Conservation (phyloP, 2,888 invertebrate species). For the Blera fallax region DNA sequence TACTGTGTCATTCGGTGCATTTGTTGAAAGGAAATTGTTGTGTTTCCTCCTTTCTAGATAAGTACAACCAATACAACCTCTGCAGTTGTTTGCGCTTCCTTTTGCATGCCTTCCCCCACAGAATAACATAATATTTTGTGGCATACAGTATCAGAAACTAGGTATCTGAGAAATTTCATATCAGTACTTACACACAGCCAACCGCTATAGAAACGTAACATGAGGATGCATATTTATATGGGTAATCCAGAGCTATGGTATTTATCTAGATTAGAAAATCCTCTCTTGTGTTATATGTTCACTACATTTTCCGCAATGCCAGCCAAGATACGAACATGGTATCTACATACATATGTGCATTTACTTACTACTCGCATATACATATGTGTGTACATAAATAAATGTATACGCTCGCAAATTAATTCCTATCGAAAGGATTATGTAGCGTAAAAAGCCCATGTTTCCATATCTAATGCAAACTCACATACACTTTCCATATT, state of each 20-base stretch:
- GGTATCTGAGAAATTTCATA: constrained; percentile 4
- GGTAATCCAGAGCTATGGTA: constrained; percentile 50
- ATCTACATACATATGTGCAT: constrained; percentile 5
- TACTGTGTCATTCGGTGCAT: constrained; percentile 19
- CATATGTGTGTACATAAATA: too few species aligned
- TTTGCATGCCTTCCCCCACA: constrained; percentile 15
- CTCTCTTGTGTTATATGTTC: constrained; percentile 20
- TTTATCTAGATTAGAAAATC: constrained; percentile 54
- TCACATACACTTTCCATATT: neutral
- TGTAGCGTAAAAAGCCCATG: constrained; percentile 46
- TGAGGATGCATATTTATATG: constrained; percentile 57
- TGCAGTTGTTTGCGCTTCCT: constrained; percentile 41
- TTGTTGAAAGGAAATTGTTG: constrained; percentile 56
- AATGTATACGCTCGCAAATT: constrained; percentile 15
- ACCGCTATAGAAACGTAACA: constrained; percentile 20
- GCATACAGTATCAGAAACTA: constrained; percentile 10
- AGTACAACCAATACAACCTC: constrained; percentile 20
- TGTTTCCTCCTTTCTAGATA: constrained; percentile 29
- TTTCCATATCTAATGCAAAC: constrained; percentile 43
- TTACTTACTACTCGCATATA: neutral
- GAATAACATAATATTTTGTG: constrained; percentile 45
- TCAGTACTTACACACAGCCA: constrained; percentile 19
- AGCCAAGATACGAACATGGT: constrained; percentile 1
- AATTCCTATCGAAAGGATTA: constrained; percentile 56
- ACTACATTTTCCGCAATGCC: constrained; percentile 22